Conservation (phyloP, 2,797 vertebrate genomes). For the Acanthornis magna region DNA sequence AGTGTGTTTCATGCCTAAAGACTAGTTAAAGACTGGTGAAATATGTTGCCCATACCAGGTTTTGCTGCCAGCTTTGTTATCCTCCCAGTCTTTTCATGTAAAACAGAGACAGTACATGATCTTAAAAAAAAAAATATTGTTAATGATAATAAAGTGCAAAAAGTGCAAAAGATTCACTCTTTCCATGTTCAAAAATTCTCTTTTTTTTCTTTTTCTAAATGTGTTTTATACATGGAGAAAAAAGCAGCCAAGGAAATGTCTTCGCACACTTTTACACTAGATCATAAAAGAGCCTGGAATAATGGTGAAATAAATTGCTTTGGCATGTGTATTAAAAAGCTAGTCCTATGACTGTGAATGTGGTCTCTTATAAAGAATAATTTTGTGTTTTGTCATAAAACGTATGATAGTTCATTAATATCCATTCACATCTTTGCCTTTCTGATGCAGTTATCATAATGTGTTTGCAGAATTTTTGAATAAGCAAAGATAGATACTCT, state of each 20-base stretch:
- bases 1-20: background rate
- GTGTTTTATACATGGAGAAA: background rate
- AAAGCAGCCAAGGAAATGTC: background rate
- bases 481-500: background rate
- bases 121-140: background rate
- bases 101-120: background rate
- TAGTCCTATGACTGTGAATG: background rate
- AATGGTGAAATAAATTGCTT: background rate
- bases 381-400: background rate
- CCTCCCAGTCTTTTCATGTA: background rate
- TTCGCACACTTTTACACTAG: background rate
- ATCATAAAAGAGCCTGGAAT: background rate
- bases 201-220: background rate
- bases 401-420: background rate
- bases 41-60: background rate
- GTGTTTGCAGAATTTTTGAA: background rate
- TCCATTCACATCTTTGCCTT: background rate
- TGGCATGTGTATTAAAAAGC: background rate
- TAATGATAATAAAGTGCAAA: background rate
- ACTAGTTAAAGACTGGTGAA: background rate
- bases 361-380: background rate
- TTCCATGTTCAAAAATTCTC: background rate
- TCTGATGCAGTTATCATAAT: background rate
- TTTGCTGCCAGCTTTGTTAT: background rate
- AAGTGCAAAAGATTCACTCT: background rate